A percentile compares a stretch with the other conserved stretches of the same genome.
phyloP scores from a whole-genome alignment of 2,888 invertebrate genomes.

The Sphinx pinastri region DNA sequence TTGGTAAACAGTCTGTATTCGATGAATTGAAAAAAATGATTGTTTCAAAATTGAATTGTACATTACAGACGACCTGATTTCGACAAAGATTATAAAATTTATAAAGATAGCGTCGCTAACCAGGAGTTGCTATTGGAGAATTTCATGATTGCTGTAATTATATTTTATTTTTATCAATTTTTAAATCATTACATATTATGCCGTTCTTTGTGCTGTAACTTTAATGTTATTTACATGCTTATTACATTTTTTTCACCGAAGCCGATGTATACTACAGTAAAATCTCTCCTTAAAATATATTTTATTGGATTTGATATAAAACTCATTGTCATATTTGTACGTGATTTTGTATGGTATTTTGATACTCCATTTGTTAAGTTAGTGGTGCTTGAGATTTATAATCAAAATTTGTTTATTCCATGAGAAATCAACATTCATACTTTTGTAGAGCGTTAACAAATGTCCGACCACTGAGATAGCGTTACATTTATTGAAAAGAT shows the following conservation, averaged over 20 bases:
- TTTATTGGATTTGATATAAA: no score
- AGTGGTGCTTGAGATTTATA: neutral
- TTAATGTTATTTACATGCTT: no score
- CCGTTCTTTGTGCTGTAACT: no score
- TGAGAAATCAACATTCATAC: no score
- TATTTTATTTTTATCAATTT: slow-evolving; percentile 4
- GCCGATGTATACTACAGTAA: no score
- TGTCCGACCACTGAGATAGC: slow-evolving; percentile 81
- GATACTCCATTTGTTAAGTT: no score
- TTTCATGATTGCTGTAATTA: slow-evolving; percentile 85
- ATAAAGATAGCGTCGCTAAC: slow-evolving; percentile 86
- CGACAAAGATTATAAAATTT: slow-evolving; percentile 89
- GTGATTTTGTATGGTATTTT: no score
- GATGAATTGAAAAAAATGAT: neutral
- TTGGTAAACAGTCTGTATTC: no score
- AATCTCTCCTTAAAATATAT: no score
- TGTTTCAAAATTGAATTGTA: slow-evolving; percentile 17
- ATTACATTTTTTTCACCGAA: no score
- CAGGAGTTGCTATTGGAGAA: slow-evolving; percentile 89
- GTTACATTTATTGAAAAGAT: slow-evolving; percentile 81
- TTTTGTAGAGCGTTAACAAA: slow-evolving; percentile 67
- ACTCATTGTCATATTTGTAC: no score
- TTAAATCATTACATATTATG: no score
- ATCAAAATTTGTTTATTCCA: neutral
- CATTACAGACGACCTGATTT: slow-evolving; percentile 84